Evolutionary conservation across 1,140 invertebrate species (phyloP), one percentile per base, ranked within the genome.

Genomic region (Lineus longissimus): DNA sequence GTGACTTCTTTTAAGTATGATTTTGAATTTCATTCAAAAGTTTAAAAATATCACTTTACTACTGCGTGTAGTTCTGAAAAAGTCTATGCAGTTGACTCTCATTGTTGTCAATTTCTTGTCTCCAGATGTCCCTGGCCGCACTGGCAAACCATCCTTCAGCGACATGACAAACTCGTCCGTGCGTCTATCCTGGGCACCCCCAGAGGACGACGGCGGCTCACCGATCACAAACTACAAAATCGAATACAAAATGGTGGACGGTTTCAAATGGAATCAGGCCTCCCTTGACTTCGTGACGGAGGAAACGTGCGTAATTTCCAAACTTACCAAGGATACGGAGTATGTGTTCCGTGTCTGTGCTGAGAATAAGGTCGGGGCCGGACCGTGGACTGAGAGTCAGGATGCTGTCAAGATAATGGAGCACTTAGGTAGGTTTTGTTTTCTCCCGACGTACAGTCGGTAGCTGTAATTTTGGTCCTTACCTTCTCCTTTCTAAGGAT

Each of bases 211-310:
- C 82, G 96, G 96, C 64, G 96, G 96, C 45, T 92, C 92, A 61
- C 93, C 95, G 7, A 91, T 99, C 68, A 95, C 94, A 25, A 97
- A 97, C 79, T 99, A 98, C 81, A 88, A 98, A 56, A 90, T 98
- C 7, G 77, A 81, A 60, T 77, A 77, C 65, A 68, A 73, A 19
- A 66, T 64, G 11, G 55, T 56, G 19, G 71, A 71, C 54, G 63
- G 71, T 2, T 69, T 67, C 55, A 68, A 71, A 29, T 81, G 79
- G 79, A 69, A 62, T 1, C 62, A 65, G n/a, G 74, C 72, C 60
- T 77, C 73, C 61, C 67, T 62, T 23, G 19, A 60, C 19, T 68
- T 66, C 1, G 71, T 78, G 1, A 58, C 70, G n/a, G 76, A 78
- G 33, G 70, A 71, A 9, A 76, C 67, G n/a, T 76, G 71, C 64